These are phyloP conservation scores for Thalassoma bifasciatum DNA, from an alignment of 2,113 vertebrate genomes.

Conservation along the genomic window DNA sequence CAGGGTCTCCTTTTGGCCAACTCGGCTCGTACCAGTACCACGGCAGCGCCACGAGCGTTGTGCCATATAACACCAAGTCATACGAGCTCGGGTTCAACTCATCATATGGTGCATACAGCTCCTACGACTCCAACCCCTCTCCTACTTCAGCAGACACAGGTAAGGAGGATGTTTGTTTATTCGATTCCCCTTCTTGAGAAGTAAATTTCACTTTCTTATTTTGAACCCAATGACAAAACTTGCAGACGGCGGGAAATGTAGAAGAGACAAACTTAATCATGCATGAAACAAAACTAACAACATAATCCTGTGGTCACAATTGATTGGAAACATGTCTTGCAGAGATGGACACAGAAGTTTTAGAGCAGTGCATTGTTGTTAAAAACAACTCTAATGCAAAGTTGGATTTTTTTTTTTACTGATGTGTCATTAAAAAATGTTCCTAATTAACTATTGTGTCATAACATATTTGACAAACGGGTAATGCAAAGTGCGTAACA, in stretches of 20 bases:
- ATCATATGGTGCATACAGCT: constrained; percentile 89
- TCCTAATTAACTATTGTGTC: no score
- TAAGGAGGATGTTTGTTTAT: constrained; percentile 63
- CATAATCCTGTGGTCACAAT: constrained; percentile 11
- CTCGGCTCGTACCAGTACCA: constrained; percentile 93
- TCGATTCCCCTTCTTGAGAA: no score
- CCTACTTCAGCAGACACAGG: constrained; percentile 91
- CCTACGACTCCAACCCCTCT: constrained; percentile 89
- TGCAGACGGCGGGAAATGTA: neutral
- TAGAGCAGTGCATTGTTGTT: neutral
- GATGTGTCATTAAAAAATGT: no score
- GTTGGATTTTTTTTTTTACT: no score
- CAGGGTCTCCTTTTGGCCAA: constrained; percentile 89
- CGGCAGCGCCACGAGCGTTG: constrained; percentile 79
- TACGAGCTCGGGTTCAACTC: constrained; percentile 91
- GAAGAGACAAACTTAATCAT: neutral
- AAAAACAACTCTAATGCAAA: neutral
- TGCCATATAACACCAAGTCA: constrained; percentile 89
- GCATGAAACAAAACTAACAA: neutral
- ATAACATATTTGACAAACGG: no score
- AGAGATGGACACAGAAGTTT: neutral
- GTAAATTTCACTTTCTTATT: constrained; percentile 1
- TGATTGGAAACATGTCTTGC: neutral
- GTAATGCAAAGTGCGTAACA: neutral
- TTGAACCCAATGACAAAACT: neutral